phyloP scores from a whole-genome alignment of 2,797 vertebrate genomes.

The Gambusia yucatana region DNA sequence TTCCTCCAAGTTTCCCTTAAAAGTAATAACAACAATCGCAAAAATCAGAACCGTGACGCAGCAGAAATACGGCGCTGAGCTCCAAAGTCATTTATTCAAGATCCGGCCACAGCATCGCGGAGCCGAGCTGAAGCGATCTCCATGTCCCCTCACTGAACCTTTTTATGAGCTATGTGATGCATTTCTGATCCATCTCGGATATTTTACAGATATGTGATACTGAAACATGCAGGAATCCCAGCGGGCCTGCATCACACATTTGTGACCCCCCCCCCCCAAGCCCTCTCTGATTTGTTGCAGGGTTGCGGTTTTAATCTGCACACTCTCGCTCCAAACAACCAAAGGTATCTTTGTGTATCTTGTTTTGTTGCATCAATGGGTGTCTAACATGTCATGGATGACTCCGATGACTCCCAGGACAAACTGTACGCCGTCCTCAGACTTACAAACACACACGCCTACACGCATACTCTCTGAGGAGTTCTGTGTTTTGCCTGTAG shows the following conservation, averaged over 20 bases:
- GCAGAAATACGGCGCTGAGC: constrained; percentile 21
- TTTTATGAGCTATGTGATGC: constrained; percentile 57
- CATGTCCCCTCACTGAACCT: constrained; percentile 49
- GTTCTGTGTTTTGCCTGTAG: constrained; percentile 42
- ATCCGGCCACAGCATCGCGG: constrained; percentile 30
- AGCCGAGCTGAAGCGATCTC: constrained; percentile 28
- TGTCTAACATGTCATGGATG: neutral
- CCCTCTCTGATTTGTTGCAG: constrained; percentile 29
- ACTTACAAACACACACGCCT: constrained; percentile 6
- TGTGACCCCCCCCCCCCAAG: constrained; percentile 29
- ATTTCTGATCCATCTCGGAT: constrained; percentile 68
- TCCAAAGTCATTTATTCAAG: constrained; percentile 31
- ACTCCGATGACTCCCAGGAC: neutral
- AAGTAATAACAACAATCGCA: constrained; percentile 31
- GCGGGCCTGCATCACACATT: constrained; percentile 41
- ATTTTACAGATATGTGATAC: constrained; percentile 71
- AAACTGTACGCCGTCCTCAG: constrained; percentile 6
- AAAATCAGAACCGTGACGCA: constrained; percentile 30
- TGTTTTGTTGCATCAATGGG: neutral
- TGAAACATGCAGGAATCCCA: constrained; percentile 59
- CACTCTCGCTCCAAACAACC: neutral
- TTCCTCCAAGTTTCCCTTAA: constrained; percentile 47
- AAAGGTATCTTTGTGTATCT: neutral
- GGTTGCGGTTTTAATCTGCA: constrained; percentile 28
- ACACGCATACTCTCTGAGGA: constrained; percentile 11